Conservation (phyloP, 2,113 vertebrate genomes). For the Salvelinus fontinalis region DNA sequence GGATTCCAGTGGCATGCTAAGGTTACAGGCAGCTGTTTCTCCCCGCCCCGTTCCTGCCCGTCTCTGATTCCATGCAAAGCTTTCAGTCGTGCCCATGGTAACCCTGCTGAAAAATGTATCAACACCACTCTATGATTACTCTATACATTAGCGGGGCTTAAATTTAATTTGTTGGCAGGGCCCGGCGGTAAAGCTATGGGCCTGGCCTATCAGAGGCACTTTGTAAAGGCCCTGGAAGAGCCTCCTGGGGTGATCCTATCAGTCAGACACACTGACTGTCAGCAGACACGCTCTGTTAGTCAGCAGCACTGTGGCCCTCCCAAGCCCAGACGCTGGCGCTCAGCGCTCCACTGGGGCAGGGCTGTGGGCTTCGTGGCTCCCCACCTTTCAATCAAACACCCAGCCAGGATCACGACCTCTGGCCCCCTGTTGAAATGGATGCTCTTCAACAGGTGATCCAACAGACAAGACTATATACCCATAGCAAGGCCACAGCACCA, state of each 20-base stretch:
- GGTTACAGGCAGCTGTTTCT: conserved; percentile 42
- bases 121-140: conserved; percentile 53
- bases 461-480: conserved; percentile 41
- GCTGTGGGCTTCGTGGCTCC: conserved; percentile 51
- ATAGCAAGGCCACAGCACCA: conserved; percentile 36
- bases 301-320: conserved; percentile 61
- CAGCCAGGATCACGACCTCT: conserved; percentile 58
- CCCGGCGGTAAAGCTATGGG: conserved; percentile 49
- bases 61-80: conserved; percentile 43
- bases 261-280: conserved; percentile 59
- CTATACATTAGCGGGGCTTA: conserved; percentile 60
- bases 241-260: conserved; percentile 60
- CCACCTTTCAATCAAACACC: conserved; percentile 62
- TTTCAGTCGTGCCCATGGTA: conserved; percentile 46
- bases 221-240: conserved; percentile 62
- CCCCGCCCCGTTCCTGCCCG: not conserved
- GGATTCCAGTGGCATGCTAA: conserved; percentile 28
- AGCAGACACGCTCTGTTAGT: conserved; percentile 67
- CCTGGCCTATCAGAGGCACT: conserved; percentile 63
- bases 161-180: conserved; percentile 59
- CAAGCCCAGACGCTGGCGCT: conserved; percentile 48
- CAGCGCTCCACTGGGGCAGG: conserved; percentile 57
- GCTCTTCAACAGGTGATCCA: conserved; percentile 64
- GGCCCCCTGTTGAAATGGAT: conserved; percentile 51
- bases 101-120: conserved; percentile 60